These are phyloP conservation scores for Microctenopoma lineatum DNA, from an alignment of 2,797 vertebrate genomes.

Conservation along the genomic window DNA sequence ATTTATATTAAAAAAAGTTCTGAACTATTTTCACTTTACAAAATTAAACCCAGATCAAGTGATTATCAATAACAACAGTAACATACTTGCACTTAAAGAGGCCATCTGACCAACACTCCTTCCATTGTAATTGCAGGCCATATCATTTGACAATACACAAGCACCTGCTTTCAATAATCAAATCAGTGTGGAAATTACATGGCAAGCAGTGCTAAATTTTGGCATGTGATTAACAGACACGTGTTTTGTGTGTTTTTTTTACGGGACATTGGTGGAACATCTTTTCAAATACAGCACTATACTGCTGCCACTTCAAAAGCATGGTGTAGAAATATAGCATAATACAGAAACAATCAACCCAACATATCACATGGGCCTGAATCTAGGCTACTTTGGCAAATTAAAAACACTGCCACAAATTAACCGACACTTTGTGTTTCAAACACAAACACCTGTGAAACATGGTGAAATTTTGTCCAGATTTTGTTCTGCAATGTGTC, in stretches of 20 bases:
- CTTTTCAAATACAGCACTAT: constrained; percentile 23
- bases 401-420: constrained; percentile 37
- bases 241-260: constrained; percentile 5
- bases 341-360: constrained; percentile 33
- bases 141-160: constrained; percentile 48
- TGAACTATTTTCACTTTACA: constrained; percentile 78
- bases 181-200: constrained; percentile 38
- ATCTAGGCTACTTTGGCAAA: constrained; percentile 40
- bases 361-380: constrained; percentile 22
- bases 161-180: constrained; percentile 41
- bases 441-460: constrained; percentile 24
- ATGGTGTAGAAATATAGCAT: constrained; percentile 21
- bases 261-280: neutral
- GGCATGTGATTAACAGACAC: constrained; percentile 53
- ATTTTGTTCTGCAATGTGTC: constrained; percentile 24
- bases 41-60: constrained; percentile 78
- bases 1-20: constrained; percentile 79
- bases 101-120: constrained; percentile 75
- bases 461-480: constrained; percentile 28
- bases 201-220: constrained; percentile 54
- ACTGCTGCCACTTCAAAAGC: constrained; percentile 35
- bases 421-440: constrained; percentile 33
- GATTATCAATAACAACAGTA: constrained; percentile 76
- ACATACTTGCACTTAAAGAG: constrained; percentile 80
- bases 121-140: constrained; percentile 55